Evolutionary conservation across 2,888 invertebrate genomes (phyloP).

Genomic region (Hypselothyrea guttata): DNA sequence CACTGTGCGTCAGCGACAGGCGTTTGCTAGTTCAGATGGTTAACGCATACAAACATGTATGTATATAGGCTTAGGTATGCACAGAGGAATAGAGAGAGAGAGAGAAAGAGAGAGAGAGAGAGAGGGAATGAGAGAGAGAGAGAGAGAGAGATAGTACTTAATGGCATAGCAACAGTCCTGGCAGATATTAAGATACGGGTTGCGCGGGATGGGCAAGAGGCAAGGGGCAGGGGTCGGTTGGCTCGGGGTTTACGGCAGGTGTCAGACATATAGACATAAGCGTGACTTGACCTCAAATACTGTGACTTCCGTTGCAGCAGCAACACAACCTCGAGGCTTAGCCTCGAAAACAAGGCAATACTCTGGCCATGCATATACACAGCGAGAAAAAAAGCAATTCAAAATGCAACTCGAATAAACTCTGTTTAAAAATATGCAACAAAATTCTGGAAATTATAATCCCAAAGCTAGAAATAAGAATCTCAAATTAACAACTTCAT

Average conservation of each 20-base stretch:
- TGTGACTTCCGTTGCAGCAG: constrained; percentile 49
- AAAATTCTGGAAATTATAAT: no score
- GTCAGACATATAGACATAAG: constrained; percentile 16
- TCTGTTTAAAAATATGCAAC: no score
- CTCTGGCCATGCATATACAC: no score
- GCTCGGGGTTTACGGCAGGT: neutral
- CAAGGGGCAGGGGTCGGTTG: neutral
- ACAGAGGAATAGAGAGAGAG: neutral
- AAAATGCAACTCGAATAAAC: no score
- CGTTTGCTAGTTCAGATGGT: no score
- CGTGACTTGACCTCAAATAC: constrained; percentile 53
- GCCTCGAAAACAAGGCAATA: constrained; percentile 20
- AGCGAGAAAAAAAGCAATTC: no score
- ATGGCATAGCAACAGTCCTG: neutral
- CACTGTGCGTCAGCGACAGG: no score
- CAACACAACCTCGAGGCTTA: constrained; percentile 4
- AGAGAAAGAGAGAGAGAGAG: neutral
- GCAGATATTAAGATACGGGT: neutral
- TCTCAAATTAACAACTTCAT: no score
- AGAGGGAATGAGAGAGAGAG: neutral
- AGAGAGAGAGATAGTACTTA: neutral
- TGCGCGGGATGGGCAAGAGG: neutral
- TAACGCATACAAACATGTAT: no score
- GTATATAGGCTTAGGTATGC: neutral
- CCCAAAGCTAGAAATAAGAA: no score